Percentiles rank a stretch among this genome's conserved stretches.
Evolutionary conservation across 1,140 invertebrate species (phyloP).

Genomic region (Drosophila parvula): DNA sequence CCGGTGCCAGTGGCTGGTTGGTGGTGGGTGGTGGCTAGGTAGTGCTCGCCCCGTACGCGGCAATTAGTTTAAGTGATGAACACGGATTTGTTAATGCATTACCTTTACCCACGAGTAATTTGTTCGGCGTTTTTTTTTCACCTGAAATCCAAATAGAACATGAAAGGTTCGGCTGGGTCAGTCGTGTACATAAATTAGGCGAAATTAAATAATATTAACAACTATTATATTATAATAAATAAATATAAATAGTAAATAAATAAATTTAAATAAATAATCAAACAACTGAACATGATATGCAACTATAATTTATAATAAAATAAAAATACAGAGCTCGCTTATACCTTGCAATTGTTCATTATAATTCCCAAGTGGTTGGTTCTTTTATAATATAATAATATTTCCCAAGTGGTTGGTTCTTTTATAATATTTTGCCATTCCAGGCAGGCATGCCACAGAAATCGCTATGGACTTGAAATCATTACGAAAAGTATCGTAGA

Average conservation of each 20-base stretch:
- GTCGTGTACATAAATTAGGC: background rate
- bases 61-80: conserved; percentile 78
- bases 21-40: background rate
- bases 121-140: background rate
- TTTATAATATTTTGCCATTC: no score
- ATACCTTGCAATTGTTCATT: no score
- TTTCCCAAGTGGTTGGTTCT: background rate
- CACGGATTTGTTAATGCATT: conserved; percentile 74
- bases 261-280: no score
- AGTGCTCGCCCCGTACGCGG: conserved; percentile 22
- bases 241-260: no score
- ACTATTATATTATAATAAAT: no score
- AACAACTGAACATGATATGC: no score
- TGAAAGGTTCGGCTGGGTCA: background rate
- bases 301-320: no score
- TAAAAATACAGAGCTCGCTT: no score
- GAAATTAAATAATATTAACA: no score
- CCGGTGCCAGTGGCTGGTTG: background rate
- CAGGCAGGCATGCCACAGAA: background rate
- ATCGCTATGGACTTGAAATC: background rate
- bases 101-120: conserved; percentile 23
- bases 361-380: background rate
- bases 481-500: no score
- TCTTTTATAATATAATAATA: no score
- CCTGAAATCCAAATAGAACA: conserved; percentile 4